A percentile compares a stretch with the other conserved stretches of the same genome.
These are phyloP conservation scores for Physocephala rufipes DNA, from an alignment of 2,888 invertebrate species.

Conservation along the genomic window DNA sequence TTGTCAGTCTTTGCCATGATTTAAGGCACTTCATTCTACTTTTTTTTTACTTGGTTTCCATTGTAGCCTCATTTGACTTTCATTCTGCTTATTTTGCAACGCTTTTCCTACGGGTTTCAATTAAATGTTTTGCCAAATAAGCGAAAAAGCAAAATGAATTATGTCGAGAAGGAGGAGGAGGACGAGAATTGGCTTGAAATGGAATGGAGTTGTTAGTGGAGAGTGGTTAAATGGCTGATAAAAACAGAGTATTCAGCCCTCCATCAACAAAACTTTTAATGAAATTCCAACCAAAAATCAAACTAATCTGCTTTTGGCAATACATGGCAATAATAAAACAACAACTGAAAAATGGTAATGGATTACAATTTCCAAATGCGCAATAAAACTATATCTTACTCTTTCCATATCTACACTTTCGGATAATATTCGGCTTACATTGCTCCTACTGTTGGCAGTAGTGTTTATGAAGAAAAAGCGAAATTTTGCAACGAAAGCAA, in stretches of 20 bases:
- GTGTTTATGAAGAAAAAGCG: neutral
- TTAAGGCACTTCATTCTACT: neutral
- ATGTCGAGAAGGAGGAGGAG: neutral
- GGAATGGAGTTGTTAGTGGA: neutral
- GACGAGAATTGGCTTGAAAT: neutral
- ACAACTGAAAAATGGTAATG: neutral
- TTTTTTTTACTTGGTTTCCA: neutral
- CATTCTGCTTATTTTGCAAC: neutral
- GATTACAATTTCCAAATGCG: slow-evolving; percentile 4
- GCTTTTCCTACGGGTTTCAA: neutral
- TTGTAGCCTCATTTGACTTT: neutral
- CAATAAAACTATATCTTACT: neutral
- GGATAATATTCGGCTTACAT: neutral
- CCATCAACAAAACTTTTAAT: slow-evolving; percentile 31
- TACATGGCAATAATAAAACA: slow-evolving; percentile 11
- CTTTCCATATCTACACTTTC: neutral
- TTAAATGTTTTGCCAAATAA: slow-evolving; percentile 14
- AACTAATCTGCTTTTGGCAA: slow-evolving; percentile 22
- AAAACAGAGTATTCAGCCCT: neutral
- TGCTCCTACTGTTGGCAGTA: neutral
- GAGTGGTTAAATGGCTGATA: neutral
- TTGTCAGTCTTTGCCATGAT: neutral
- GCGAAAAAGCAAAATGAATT: neutral
- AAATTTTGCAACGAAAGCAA: slow-evolving; percentile 28
- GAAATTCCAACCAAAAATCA: slow-evolving; percentile 29